Evolutionary conservation across 2,888 invertebrate genomes (phyloP).

Genomic region (Lampropteryx suffumata): DNA sequence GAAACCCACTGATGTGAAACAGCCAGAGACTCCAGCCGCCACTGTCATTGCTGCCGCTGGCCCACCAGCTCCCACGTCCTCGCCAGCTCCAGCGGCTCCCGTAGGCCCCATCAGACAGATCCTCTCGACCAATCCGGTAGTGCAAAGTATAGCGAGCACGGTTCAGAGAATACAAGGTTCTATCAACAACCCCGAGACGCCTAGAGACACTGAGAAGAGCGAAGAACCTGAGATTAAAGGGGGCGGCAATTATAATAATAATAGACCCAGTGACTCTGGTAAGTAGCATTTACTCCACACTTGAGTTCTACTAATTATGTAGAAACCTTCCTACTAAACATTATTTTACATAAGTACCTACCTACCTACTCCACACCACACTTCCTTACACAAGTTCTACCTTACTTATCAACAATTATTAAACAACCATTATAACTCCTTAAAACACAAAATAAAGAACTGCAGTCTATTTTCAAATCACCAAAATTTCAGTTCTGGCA

Average conservation of each 20-base stretch:
- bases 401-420: no score
- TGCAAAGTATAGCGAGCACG: conserved; percentile 39
- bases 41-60: not conserved
- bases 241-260: conserved; percentile 2
- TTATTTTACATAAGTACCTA: no score
- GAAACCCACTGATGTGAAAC: conserved; percentile 12
- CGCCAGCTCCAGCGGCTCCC: not conserved
- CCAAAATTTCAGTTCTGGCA: conserved; percentile 53
- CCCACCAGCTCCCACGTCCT: conserved; percentile 1
- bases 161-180: conserved; percentile 43
- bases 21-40: conserved; percentile 8
- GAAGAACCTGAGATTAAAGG: conserved; percentile 38
- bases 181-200: conserved; percentile 50
- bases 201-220: conserved; percentile 44
- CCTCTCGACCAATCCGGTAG: conserved; percentile 49
- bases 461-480: conserved; percentile 14
- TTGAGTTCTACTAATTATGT: not conserved
- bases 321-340: no score
- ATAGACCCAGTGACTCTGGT: conserved; percentile 28
- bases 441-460: not conserved
- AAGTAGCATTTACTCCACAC: conserved; percentile 11
- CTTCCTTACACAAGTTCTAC: no score
- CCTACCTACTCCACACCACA: no score
- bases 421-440: no score
- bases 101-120: conserved; percentile 51